phyloP scores from a whole-genome alignment of 2,797 vertebrate genomes.

The Gallinago nigripennis region DNA sequence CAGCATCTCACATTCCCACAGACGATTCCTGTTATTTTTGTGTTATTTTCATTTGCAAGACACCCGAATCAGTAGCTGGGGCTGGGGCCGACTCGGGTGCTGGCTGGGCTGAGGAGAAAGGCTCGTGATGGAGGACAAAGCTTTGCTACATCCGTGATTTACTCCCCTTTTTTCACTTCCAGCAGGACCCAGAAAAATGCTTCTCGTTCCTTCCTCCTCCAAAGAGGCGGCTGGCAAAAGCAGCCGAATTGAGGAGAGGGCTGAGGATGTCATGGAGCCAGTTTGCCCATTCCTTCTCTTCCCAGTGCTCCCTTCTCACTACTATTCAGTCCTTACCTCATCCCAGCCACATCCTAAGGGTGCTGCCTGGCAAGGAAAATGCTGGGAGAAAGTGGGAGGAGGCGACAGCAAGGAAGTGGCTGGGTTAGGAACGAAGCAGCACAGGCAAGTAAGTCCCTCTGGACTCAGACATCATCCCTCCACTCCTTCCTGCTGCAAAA shows the following conservation, averaged over 20 bases:
- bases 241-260: not conserved
- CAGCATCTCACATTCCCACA: not conserved
- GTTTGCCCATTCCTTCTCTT: not conserved
- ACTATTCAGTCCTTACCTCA: not conserved
- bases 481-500: not conserved
- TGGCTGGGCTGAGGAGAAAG: not conserved
- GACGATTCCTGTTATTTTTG: not conserved
- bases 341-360: not conserved
- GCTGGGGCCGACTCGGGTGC: not conserved
- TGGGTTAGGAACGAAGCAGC: not conserved
- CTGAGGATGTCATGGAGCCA: fast-evolving
- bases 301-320: not conserved
- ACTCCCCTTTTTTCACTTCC: not conserved
- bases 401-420: not conserved
- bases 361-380: not conserved
- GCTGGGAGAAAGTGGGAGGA: not conserved
- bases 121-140: not conserved
- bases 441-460: not conserved
- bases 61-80: not conserved
- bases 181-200: not conserved
- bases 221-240: not conserved
- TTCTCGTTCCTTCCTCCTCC: not conserved
- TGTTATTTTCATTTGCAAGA: not conserved
- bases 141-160: not conserved
- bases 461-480: not conserved